Conservation (phyloP, 2,888 invertebrate species). For the Eupithecia centaureata region DNA sequence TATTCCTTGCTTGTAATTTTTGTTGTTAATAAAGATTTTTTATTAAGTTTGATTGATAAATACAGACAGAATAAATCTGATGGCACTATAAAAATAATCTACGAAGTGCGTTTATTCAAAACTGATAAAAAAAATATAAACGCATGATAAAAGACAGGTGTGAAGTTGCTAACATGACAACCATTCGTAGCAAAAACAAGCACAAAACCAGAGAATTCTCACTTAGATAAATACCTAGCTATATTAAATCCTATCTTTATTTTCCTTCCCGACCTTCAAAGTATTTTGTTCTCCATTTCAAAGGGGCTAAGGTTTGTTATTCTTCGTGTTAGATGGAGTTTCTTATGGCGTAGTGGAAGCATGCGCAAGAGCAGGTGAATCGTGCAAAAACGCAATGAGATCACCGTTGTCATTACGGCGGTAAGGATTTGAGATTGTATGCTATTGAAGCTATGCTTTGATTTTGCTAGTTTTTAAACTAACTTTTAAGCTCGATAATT, state of each 20-base stretch:
- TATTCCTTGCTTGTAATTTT: no score
- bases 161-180: conserved; percentile 25
- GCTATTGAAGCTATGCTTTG: background rate
- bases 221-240: conserved; percentile 12
- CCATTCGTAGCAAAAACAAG: conserved; percentile 24
- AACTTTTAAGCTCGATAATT: background rate
- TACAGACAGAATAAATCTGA: background rate
- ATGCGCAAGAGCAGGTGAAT: conserved; percentile 55
- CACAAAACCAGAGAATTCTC: conserved; percentile 14
- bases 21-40: no score
- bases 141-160: conserved; percentile 20
- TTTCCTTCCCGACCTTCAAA: background rate
- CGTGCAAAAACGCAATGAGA: conserved; percentile 81
- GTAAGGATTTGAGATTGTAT: conserved; percentile 5
- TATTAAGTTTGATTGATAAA: background rate
- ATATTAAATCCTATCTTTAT: conserved; percentile 8
- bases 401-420: conserved; percentile 67
- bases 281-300: background rate
- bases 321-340: background rate
- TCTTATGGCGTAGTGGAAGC: conserved; percentile 7
- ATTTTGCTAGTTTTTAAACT: background rate
- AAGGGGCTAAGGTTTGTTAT: background rate
- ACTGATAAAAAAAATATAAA: conserved; percentile 14
- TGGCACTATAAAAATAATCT: background rate
- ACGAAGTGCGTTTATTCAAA: background rate